Base-by-base conservation (phyloP, 2,888 invertebrate genomes). In the Gymnosoma rotundatum region DNA sequence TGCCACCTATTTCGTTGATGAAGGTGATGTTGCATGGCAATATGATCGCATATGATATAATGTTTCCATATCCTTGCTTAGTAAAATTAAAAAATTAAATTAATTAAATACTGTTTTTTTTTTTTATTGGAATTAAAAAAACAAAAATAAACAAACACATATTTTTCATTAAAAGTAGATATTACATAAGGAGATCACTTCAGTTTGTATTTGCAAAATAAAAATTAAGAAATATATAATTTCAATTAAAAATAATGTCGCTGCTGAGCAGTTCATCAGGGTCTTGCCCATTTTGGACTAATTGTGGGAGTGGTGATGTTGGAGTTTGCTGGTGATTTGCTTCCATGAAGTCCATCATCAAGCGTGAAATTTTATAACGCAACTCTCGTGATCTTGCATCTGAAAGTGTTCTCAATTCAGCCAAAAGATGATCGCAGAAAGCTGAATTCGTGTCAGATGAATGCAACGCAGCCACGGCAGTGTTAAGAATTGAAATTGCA, bases 1-100 rank as follows among this genome's bases (percentile, higher is more conserved):
- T 67, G 54, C 54, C 20, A 54, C 38, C 18, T 67, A 54, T 67
- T 38, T 67, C 8, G 52, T 67, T 12, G 67, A 67, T 38, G 67
- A 54, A 38, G 67, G 54, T 20, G 66, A 66, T 1, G n/a, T 52
- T 14, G 50, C 36, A 36, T 66, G 50, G 66, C 66, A 66, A 36
- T 52, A 66, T 52, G 36, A 66, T 50, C 66, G 36, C 14, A 66
- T 66, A 63, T 38, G 38, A n/a, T 36, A 25, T 25, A 25, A 60
- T 16, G 25, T 25, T 25, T 25, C 4, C 25, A 25, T 25, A 25
- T 25, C 25, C 25, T 25, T 25, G 25, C 25, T 25, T 25, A 25
- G 25, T 25, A 25, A 25, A 25, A 25, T 25, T 25, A 25, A 25
- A 25, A 25, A 25, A 25, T 25, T 4, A 12, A 12, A 14, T 12